Evolutionary conservation across 2,113 vertebrate species (phyloP).

Genomic region (Odontesthes bonariensis): DNA sequence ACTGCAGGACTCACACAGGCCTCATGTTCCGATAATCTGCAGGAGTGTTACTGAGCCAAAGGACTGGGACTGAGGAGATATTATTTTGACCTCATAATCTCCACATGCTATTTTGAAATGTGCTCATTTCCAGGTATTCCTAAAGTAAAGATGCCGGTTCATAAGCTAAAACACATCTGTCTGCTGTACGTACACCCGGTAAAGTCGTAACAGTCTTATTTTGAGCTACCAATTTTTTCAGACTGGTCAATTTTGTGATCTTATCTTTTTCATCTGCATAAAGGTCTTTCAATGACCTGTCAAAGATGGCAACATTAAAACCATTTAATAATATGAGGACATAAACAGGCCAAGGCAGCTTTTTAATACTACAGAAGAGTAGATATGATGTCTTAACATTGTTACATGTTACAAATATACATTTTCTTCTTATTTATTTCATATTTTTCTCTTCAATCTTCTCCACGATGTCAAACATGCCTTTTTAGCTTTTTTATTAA

Average conservation of each 20-base stretch:
- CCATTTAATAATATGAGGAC: background rate
- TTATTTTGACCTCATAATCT: constrained; percentile 48
- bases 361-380: too few species aligned
- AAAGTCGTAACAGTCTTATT: background rate
- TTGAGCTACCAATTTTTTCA: background rate
- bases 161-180: background rate
- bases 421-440: too few species aligned
- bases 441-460: too few species aligned
- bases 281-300: background rate
- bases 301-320: background rate
- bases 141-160: constrained; percentile 2
- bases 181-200: too few species aligned
- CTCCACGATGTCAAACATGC: too few species aligned
- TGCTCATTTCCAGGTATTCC: constrained; percentile 42
- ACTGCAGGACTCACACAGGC: constrained; percentile 7
- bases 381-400: too few species aligned
- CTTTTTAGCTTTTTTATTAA: too few species aligned
- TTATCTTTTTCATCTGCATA: background rate
- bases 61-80: constrained; percentile 36
- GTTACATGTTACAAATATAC: too few species aligned
- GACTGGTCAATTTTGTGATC: background rate
- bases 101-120: constrained; percentile 50
- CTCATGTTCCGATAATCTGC: constrained; percentile 45
- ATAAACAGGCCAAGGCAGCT: background rate
- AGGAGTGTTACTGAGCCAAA: constrained; percentile 36